Evolutionary conservation across 2,888 invertebrate species (phyloP), one percentile per base, ranked within the genome.

Genomic region (Trimorus sp.): DNA sequence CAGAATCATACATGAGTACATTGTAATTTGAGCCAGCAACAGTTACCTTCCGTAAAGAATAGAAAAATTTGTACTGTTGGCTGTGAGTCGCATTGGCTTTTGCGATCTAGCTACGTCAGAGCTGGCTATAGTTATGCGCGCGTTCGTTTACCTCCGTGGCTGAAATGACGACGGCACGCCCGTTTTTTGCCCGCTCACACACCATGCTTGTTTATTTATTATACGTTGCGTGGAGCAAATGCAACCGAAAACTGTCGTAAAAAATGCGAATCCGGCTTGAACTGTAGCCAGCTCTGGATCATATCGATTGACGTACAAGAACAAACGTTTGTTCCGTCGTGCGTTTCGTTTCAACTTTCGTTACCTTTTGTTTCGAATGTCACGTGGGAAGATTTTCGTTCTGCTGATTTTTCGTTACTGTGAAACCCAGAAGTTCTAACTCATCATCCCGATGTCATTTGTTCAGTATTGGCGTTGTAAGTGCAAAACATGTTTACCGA

Each of bases 31-130:
- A 83, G 81, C 81, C 81, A 73, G 71, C 73, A 80, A 81, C 75
- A 71, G 74, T 78, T 71, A 66, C 40, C 70, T 71, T 68, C 45
- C 74, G 62, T 58, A 54, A 65, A 69, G 71, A 78, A 78, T 83
- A 83, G 81, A 83, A 83, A 83, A 83, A 79, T 83, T 83, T 81
- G 83, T 81, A 83, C 81, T 76, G 77, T 77, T 78, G 77, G 75
- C 82, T 79, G 69, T 60, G 56, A 49, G 36, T 68, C 69, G 45
- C 74, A 59, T 59, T 80, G 70, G 63, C 54, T 76, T 78, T 53
- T 60, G 56, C 58, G 58, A 45, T 54, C 65, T 69, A 78, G 59
- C 54, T 71, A 73, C 26, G 60, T 66, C 80, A 59, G 70, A 75
- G 65, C 49, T 66, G 75, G 71, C 69, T 59, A 62, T 48, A 73